Evolutionary conservation across 2,113 vertebrate genomes (phyloP).

Genomic region (Pituophis catenifer): DNA sequence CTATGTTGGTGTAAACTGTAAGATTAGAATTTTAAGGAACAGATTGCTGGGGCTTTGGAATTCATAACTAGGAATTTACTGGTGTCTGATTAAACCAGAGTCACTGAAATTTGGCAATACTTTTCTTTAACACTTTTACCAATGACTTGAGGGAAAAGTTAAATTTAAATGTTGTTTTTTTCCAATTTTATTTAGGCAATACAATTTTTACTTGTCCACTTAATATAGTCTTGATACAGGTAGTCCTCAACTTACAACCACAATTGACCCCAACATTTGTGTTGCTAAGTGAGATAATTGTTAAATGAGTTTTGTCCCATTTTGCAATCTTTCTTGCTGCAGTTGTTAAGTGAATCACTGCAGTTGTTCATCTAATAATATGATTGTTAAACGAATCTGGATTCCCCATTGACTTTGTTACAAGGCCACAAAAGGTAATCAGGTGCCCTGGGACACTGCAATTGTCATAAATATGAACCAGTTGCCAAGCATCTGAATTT

Average conservation of each 20-base stretch:
- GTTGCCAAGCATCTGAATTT: no score
- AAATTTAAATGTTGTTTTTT: not conserved
- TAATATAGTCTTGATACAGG: not conserved
- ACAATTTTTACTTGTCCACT: not conserved
- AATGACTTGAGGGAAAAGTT: not conserved
- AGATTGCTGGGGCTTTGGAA: not conserved
- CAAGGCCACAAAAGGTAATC: no score
- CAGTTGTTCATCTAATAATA: no score
- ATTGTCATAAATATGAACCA: no score
- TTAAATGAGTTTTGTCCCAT: not conserved
- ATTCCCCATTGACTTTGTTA: no score
- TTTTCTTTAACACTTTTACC: not conserved
- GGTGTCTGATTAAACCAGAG: not conserved
- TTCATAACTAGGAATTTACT: conserved; percentile 9
- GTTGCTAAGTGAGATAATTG: not conserved
- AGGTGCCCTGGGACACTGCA: no score
- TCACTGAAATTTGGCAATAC: conserved; percentile 5
- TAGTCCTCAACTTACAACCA: not conserved
- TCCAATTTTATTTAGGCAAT: not conserved
- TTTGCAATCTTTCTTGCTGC: no score
- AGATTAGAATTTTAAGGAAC: conserved; percentile 13
- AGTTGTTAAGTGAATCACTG: no score
- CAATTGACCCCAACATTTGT: not conserved
- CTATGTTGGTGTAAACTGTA: not conserved
- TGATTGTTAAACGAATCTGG: no score